Percentiles rank a stretch among this genome's conserved stretches.
phyloP scores from a whole-genome alignment of 1,140 invertebrate species.

The Drosophila athabasca region DNA sequence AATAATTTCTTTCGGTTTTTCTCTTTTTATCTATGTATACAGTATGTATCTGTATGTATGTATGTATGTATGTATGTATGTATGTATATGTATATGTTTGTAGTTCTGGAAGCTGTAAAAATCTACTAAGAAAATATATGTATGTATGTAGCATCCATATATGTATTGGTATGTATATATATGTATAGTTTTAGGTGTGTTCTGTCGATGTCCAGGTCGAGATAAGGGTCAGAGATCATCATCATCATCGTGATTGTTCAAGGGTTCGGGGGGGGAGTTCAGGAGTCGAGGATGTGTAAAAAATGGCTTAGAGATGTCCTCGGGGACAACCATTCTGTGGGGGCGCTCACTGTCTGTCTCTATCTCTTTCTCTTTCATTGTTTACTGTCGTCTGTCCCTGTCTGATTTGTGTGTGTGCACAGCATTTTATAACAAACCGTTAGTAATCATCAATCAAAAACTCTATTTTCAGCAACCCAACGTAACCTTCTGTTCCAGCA shows the following conservation, averaged over 20 bases:
- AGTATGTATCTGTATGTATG: slow-evolving; percentile 3
- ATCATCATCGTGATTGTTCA: too few species aligned
- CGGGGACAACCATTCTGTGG: too few species aligned
- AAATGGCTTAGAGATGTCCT: too few species aligned
- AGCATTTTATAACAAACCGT: slow-evolving; percentile 47
- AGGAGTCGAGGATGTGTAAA: too few species aligned
- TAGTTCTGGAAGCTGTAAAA: slow-evolving; percentile 70
- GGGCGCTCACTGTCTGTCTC: not conserved
- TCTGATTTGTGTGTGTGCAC: slow-evolving; percentile 30
- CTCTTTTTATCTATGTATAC: slow-evolving; percentile 10
- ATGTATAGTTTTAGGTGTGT: not conserved
- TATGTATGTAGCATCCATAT: slow-evolving; percentile 51
- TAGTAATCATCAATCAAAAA: slow-evolving; percentile 10
- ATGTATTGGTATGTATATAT: not conserved
- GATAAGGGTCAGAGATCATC: not conserved
- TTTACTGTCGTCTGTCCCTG: slow-evolving; percentile 9
- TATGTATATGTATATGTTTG: slow-evolving; percentile 16
- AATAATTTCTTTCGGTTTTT: slow-evolving; percentile 1
- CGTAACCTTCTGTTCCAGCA: too few species aligned
- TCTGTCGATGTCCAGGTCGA: slow-evolving; percentile 4
- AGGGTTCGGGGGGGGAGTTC: not conserved
- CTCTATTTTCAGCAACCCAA: too few species aligned
- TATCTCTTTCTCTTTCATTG: not conserved
- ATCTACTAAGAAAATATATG: slow-evolving; percentile 79
- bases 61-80: slow-evolving; percentile 58